A percentile compares a stretch with the other conserved stretches of the same genome.
Evolutionary conservation across 1,140 invertebrate species (phyloP).

Genomic region (Anagrus nilaparvatae): DNA sequence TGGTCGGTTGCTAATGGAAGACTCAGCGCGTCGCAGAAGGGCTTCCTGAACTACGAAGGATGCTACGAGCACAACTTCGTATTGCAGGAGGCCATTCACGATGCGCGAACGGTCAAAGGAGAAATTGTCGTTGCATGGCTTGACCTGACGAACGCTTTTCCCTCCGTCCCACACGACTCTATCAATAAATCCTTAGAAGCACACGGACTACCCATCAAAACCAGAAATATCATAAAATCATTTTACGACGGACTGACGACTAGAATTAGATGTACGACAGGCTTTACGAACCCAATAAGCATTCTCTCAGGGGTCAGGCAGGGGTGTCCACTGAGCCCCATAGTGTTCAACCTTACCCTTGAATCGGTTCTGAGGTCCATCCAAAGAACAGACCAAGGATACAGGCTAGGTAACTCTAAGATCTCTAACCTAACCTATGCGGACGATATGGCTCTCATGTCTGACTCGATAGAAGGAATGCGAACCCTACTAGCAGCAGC

Average conservation of each 20-base stretch:
- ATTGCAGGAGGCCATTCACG: conserved; percentile 19
- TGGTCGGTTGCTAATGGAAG: too few relatives aligned
- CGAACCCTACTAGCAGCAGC: background rate
- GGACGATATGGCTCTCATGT: background rate
- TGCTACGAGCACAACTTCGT: too few relatives aligned
- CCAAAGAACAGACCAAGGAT: background rate
- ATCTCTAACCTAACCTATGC: background rate
- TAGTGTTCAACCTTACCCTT: conserved; percentile 1
- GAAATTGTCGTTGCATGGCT: conserved; percentile 25
- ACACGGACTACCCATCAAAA: background rate
- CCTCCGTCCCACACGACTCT: conserved; percentile 1
- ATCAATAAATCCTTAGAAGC: background rate
- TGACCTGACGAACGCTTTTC: conserved; percentile 27
- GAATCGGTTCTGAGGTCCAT: background rate
- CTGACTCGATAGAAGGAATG: background rate
- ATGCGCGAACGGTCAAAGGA: conserved; percentile 8
- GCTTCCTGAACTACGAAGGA: too few relatives aligned
- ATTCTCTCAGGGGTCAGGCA: conserved; percentile 5
- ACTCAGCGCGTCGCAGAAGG: too few relatives aligned
- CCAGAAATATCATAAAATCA: background rate
- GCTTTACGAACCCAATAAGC: background rate
- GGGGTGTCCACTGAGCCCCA: conserved; percentile 1
- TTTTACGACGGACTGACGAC: background rate
- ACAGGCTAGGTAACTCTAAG: too few relatives aligned
- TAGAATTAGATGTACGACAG: background rate